Evolutionary conservation across 2,113 vertebrate species (phyloP).

Genomic region (Thalassarche chlororhynchos): DNA sequence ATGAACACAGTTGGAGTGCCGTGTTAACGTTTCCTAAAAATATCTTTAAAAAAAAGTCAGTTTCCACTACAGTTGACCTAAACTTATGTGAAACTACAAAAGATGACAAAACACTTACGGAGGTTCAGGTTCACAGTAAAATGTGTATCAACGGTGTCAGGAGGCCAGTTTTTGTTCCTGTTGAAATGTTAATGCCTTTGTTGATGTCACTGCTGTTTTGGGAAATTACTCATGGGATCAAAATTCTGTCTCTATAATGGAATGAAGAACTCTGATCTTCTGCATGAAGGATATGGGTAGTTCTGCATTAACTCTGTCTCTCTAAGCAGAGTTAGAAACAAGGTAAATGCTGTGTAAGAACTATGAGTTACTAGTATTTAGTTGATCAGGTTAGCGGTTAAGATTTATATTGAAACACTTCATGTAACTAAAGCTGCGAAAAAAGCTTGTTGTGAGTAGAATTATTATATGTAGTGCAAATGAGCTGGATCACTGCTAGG

Average conservation of each 20-base stretch:
- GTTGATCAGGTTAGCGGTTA: neutral
- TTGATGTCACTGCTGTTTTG: slow-evolving; percentile 50
- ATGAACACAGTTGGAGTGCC: neutral
- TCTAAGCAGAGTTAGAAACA: neutral
- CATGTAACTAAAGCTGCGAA: neutral
- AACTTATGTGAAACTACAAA: neutral
- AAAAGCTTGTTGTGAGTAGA: neutral
- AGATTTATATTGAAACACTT: neutral
- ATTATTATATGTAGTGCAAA: neutral
- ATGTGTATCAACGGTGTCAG: neutral
- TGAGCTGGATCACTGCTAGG: neutral
- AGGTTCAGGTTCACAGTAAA: neutral
- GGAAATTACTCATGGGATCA: slow-evolving; percentile 63
- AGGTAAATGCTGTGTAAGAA: neutral
- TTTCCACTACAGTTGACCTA: neutral
- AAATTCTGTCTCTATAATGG: neutral
- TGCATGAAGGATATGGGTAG: neutral
- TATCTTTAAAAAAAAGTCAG: neutral
- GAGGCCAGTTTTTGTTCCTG: slow-evolving; percentile 62
- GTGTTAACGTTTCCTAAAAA: neutral
- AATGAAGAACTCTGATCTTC: slow-evolving; percentile 33
- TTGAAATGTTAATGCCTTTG: slow-evolving; percentile 66
- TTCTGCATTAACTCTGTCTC: neutral
- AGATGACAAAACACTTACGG: neutral
- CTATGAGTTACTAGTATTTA: neutral